phyloP scores from a whole-genome alignment of 2,113 vertebrate species.

The Verasper variegatus region DNA sequence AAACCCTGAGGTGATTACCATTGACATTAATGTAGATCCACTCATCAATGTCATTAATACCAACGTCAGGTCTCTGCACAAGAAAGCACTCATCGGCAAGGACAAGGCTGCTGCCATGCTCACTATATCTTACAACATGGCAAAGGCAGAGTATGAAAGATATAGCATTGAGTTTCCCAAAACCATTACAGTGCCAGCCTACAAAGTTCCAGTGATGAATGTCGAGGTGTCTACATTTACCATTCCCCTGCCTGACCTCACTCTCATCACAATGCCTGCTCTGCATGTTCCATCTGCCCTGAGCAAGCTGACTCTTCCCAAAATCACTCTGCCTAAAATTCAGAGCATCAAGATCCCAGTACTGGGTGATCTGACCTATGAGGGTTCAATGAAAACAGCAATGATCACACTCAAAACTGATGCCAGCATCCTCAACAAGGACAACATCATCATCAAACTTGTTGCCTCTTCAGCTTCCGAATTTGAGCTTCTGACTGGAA shows the following conservation, averaged over 20 bases:
- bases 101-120: conserved; percentile 78
- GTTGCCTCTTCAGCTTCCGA: conserved; percentile 85
- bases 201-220: conserved; percentile 86
- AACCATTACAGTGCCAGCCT: conserved; percentile 83
- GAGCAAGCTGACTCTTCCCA: conserved; percentile 84
- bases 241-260: conserved; percentile 79
- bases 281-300: conserved; percentile 82
- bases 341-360: conserved; percentile 85
- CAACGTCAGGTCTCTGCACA: conserved; percentile 77
- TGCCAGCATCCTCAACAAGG: conserved; percentile 86
- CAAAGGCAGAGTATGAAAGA: conserved; percentile 83
- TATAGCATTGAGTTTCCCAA: conserved; percentile 82
- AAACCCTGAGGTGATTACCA: conserved; percentile 85
- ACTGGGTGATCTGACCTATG: conserved; percentile 89
- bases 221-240: conserved; percentile 85
- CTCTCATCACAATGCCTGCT: conserved; percentile 77
- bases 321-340: conserved; percentile 79
- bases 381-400: conserved; percentile 90
- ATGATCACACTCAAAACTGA: conserved; percentile 86
- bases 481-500: conserved; percentile 83
- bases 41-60: conserved; percentile 80
- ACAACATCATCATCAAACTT: conserved; percentile 84
- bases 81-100: conserved; percentile 78
- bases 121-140: conserved; percentile 80
- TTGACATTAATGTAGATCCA: conserved; percentile 81